A percentile compares a stretch with the other conserved stretches of the same genome.
Conservation (phyloP, 2,113 vertebrate species). For the Phaethornis superciliosus region DNA sequence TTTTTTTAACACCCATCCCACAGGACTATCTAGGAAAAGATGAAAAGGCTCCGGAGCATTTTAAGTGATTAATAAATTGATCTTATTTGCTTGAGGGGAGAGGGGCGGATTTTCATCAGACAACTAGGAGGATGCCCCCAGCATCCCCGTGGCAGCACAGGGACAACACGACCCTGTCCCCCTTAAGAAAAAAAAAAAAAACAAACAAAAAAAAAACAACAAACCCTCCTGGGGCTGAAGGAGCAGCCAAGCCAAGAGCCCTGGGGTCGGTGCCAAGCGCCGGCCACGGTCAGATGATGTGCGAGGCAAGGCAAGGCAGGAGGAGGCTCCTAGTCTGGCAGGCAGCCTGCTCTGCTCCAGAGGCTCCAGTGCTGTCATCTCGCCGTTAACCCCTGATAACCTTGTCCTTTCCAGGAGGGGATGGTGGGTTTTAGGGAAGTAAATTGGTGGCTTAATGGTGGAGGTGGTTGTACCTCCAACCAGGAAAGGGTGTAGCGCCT, state of each 20-base stretch:
- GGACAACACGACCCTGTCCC: rapidly evolving
- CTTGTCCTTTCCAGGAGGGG: slow-evolving; percentile 66
- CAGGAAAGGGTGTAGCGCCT: neutral
- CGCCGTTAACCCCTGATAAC: slow-evolving; percentile 85
- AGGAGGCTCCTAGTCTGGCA: slow-evolving; percentile 84
- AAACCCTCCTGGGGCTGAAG: neutral
- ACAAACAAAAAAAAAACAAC: neutral
- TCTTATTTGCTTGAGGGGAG: neutral
- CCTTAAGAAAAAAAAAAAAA: neutral
- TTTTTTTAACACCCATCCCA: neutral
- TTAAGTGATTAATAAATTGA: neutral
- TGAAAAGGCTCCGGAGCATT: neutral
- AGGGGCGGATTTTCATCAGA: neutral
- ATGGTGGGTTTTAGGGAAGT: neutral
- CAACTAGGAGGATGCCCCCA: neutral
- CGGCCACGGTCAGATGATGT: slow-evolving; percentile 80
- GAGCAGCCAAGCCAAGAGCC: slow-evolving; percentile 61
- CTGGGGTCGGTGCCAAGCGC: slow-evolving; percentile 51
- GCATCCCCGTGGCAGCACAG: neutral
- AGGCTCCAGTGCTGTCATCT: slow-evolving; percentile 82
- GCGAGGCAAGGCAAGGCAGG: slow-evolving; percentile 77
- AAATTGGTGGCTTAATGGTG: no score
- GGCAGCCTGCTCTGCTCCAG: slow-evolving; percentile 86
- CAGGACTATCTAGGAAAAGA: neutral
- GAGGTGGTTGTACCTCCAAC: rapidly evolving